Evolutionary conservation across 1,140 invertebrate genomes (phyloP).

Genomic region (fruit fly (Drosophila melanogaster)): Release_6_plus_ISO1_MT NT_033777.3:28199001-28199500

Average conservation of each 20-base stretch:
- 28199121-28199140: slow-evolving; percentile 16
- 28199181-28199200: slow-evolving; percentile 65
- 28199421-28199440: slow-evolving; percentile 29
- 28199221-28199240: slow-evolving; percentile 19
- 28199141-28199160: slow-evolving; percentile 76
- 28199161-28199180: slow-evolving; percentile 81
- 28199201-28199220: slow-evolving; percentile 56
- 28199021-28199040: slow-evolving; percentile 55
- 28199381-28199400: slow-evolving; percentile 41
- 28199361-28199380: slow-evolving; percentile 80
- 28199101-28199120: neutral
- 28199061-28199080: neutral
- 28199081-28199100: no score
- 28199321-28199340: slow-evolving; percentile 79
- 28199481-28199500: slow-evolving; percentile 5
- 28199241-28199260: neutral
- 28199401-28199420: slow-evolving; percentile 22
- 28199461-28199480: slow-evolving; percentile 14
- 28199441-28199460: slow-evolving; percentile 30
- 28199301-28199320: slow-evolving; percentile 75
- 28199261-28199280: neutral
- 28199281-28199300: slow-evolving; percentile 51
- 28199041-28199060: slow-evolving; percentile 36
- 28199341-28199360: slow-evolving; percentile 83
- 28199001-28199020: slow-evolving; percentile 81